Base-by-base conservation (phyloP, 2,888 invertebrate genomes). In the Meloe dianella region DNA sequence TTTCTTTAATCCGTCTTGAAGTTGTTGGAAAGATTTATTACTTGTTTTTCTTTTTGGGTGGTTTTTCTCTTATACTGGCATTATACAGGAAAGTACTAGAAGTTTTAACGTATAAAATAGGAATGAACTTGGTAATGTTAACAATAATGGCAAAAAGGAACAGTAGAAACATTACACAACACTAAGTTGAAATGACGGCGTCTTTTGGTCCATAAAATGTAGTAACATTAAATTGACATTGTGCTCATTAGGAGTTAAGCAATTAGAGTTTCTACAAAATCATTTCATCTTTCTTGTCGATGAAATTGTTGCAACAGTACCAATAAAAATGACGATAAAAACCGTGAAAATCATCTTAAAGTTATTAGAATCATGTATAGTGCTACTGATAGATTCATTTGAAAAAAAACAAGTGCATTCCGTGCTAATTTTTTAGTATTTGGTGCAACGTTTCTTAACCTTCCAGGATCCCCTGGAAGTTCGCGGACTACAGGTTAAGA, bases 1-100 rank as follows among this genome's bases (percentile, higher is more conserved):
- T 61, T 64, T 58, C 61, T 65, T 58, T 67, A 68, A 68, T 68
- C 68, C 68, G 68, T 68, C 68, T 65, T 60, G 65, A 63, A 68
- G 65, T 65, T 68, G 68, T 63, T 68, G 60, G 60, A 47, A 59
- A 68, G 68, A 68, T 68, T 68, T 68, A 68, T 65, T 27, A 65
- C 57, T 66, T 32, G 14, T 61, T 51, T 63, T 22, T 41, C 38
- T 60, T 60, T 38, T 57, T n/a, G 27, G 27, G 27, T 2, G 27
- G 35, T 22, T 17, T 30, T 30, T 59, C 30, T 38, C 8, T 63
- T 63, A 32, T 17, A 47, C 57, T 54, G 30, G 63, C 67, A 67
- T 64, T 64, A 64, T 67, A 58, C 64, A 24, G 61, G n/a, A 57
- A 32, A 32, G 57, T 57, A 57, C 20, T 17, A 63, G 59, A 56